These are phyloP conservation scores for Oncorhynchus kisutch DNA, from an alignment of 2,113 vertebrate species.

Conservation along the genomic window DNA sequence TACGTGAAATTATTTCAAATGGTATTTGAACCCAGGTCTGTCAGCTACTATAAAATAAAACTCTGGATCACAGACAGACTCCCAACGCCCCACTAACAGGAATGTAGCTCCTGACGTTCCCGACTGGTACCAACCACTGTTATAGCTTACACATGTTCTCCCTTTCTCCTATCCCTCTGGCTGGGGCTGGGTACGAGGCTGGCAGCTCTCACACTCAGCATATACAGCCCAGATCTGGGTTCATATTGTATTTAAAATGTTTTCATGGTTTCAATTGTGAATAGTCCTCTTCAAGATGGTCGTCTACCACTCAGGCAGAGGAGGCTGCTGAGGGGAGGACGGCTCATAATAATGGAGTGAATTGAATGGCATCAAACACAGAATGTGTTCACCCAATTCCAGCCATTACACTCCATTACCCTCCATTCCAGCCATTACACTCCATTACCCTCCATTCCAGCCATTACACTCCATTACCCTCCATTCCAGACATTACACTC, in stretches of 20 bases:
- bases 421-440: too few species aligned
- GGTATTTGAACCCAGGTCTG: not conserved
- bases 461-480: too few species aligned
- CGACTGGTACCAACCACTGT: conserved; percentile 24
- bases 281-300: not conserved
- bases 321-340: too few species aligned
- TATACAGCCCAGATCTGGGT: not conserved
- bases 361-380: too few species aligned
- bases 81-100: conserved; percentile 41
- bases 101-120: conserved; percentile 40
- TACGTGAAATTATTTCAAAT: too few species aligned
- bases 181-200: conserved; percentile 1
- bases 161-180: conserved; percentile 6
- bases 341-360: too few species aligned
- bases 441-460: too few species aligned
- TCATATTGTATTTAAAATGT: not conserved
- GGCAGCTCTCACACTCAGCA: not conserved
- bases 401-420: too few species aligned
- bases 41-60: not conserved
- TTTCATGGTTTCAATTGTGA: not conserved
- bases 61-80: conserved; percentile 23
- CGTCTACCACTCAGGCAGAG: too few species aligned
- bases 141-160: conserved; percentile 7
- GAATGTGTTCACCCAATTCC: too few species aligned
- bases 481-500: too few species aligned